Percentiles rank a stretch among this genome's conserved stretches.
Conservation (phyloP, 2,888 invertebrate genomes). For the Sarcophaga variegata region DNA sequence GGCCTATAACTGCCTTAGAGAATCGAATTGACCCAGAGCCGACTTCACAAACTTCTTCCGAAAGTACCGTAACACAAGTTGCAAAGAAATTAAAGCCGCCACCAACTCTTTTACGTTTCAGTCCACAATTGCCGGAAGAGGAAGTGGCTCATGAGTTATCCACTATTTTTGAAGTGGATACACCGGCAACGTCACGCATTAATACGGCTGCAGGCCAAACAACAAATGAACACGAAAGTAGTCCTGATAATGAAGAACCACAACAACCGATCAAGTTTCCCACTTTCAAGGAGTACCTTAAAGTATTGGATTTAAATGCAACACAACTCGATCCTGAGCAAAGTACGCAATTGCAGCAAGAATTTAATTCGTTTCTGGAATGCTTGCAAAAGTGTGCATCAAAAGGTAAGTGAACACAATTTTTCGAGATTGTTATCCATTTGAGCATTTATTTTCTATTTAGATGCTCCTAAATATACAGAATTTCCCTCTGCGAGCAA, state of each 20-base stretch:
- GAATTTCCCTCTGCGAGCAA: slow-evolving; percentile 77
- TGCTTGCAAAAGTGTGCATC: slow-evolving; percentile 60
- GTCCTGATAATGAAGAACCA: background rate
- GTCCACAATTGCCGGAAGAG: slow-evolving; percentile 79
- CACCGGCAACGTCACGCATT: slow-evolving; percentile 84
- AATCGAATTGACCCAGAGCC: slow-evolving; percentile 73
- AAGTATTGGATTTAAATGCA: slow-evolving; percentile 81
- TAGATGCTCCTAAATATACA: slow-evolving; percentile 71
- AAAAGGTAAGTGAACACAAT: slow-evolving; percentile 51
- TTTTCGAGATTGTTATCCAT: background rate
- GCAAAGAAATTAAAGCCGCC: slow-evolving; percentile 74
- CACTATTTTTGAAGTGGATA: slow-evolving; percentile 87
- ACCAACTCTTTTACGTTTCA: slow-evolving; percentile 78
- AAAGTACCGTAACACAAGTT: slow-evolving; percentile 17
- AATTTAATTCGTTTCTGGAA: slow-evolving; percentile 74
- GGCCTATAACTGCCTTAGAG: slow-evolving; percentile 79
- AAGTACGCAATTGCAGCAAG: slow-evolving; percentile 81
- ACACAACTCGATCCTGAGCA: slow-evolving; percentile 80
- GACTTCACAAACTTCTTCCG: slow-evolving; percentile 71
- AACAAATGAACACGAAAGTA: slow-evolving; percentile 32
- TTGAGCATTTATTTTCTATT: slow-evolving; percentile 1
- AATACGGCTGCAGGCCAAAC: slow-evolving; percentile 66
- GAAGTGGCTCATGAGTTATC: slow-evolving; percentile 84
- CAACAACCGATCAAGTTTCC: slow-evolving; percentile 73
- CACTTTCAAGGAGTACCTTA: slow-evolving; percentile 82